Evolutionary conservation across 2,797 vertebrate species (phyloP), one percentile per base, ranked within the genome.

Genomic region (Diglossa cyanea): DNA sequence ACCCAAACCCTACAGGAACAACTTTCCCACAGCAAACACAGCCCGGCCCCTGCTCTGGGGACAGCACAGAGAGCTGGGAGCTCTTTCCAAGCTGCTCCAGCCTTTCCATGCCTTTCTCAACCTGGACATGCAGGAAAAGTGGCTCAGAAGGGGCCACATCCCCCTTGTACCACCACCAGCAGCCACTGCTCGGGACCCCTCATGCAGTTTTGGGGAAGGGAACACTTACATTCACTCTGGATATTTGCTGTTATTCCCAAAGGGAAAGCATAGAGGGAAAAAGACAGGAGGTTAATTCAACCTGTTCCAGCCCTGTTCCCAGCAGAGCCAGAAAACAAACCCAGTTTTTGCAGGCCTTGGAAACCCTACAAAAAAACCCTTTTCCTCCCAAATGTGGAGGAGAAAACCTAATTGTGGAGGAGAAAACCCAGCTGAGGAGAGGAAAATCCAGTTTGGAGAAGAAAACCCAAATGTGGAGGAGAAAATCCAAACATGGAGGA

Each of bases 221-320:
- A 81, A 74, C 45, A 99, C 99, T 99, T 99, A 99, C 99, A 87
- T 96, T 99, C 98, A 80, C 98, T 98, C 97, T 98, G 99, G 98
- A 99, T 99, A 98, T 97, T 99, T 98, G 99, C 99, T 99, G 99
- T 99, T 98, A 98, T 98, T 99, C 98, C 99, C 98, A 51, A 63
- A 88, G 95, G 71, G 97, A 84, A 97, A 96, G 98, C 98, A 73
- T 90, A 79, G 95, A 33, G 61, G 93, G 66, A 78, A 97, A 95
- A 91, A 92, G 71, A 96, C 48, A 93, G 96, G 97, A 48, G 45
- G 93, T 98, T 97, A 97, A 61, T 81, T 24, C 50, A 33, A 8
- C 55, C 55, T 25, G 23, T 35, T 25, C 23, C 16, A 25, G 28
- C 28, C 30, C 21, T 2, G 1, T 4, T 25, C 2, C 16, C 11